A percentile compares a stretch with the other conserved stretches of the same genome.
phyloP scores from a whole-genome alignment of 2,113 vertebrate species.

The Rynchops niger region DNA sequence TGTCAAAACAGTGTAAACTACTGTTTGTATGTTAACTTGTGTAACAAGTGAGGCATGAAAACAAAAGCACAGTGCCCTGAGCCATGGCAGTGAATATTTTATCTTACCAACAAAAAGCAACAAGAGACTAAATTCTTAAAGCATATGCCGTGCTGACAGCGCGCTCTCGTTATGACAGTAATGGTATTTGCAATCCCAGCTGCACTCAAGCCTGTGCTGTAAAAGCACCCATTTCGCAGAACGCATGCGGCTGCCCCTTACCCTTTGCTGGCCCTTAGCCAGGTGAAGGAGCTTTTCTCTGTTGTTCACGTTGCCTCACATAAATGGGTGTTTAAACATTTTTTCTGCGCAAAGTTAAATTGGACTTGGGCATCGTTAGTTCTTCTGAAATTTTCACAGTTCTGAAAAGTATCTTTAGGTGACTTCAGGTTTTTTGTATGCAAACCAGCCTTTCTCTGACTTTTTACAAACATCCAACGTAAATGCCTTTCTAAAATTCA shows the following conservation, averaged over 20 bases:
- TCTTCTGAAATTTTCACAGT: background rate
- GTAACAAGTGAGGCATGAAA: slow-evolving; percentile 10
- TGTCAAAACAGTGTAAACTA: slow-evolving; percentile 3
- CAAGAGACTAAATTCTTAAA: background rate
- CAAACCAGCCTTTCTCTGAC: background rate
- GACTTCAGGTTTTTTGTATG: background rate
- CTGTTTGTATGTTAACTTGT: slow-evolving; percentile 21
- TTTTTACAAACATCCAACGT: background rate
- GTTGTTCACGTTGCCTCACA: background rate
- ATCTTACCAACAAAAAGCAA: background rate
- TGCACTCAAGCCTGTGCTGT: background rate
- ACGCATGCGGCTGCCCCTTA: background rate
- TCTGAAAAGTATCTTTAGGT: background rate
- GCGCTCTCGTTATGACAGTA: background rate
- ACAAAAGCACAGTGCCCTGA: background rate
- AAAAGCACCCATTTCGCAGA: background rate
- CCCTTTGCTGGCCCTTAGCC: background rate
- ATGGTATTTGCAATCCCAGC: slow-evolving; percentile 5
- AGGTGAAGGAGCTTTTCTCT: background rate
- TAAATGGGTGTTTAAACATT: background rate
- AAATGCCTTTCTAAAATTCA: background rate
- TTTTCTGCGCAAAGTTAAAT: background rate
- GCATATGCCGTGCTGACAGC: background rate
- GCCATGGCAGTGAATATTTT: slow-evolving; percentile 15
- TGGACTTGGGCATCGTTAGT: background rate